Base-by-base conservation (phyloP, 2,888 invertebrate genomes). In the Bimastos eiseni region DNA sequence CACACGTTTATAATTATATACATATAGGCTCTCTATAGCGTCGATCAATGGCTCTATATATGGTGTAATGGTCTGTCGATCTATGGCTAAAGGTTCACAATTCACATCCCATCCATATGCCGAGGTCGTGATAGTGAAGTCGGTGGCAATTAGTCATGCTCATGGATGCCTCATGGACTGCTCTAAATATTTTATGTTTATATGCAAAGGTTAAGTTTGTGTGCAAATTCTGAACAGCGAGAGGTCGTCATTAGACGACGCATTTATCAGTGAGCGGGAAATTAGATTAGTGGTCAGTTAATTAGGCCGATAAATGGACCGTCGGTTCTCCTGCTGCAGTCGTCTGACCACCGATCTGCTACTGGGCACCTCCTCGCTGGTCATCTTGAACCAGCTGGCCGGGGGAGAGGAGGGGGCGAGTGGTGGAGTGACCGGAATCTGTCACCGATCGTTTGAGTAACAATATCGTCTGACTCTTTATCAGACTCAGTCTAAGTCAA, bases 241-340 rank as follows among this genome's bases (percentile, higher is more conserved):
- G n/a, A 11, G 70, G 70, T 70, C 30, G n/a, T 70, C 70, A 8
- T 70, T n/a, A 70, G 17, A 70, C n/a, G 70, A 70, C 70, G n/a
- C 36, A 86, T 86, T 86, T 34, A 86, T 86, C 37, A 11, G 37
- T 86, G 41, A 41, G 41, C 33, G 19, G 86, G 37, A 86, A 86
- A 86, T 86, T 90, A 83, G 38, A 37, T 70, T 83, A 90, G 83
- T 83, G 70, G 83, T 36, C 83, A 38, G 38, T 90, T 90, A 38
- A 89, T 89, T 70, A 70, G 49, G n/a, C 19, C 30, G 33, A 34
- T 70, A 34, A 70, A 44, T 41, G 44, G 44, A 89, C 17, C 37
- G 38, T 49, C 44, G 33, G 24, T 17, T 30, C 4, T n/a, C 30
- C 30, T 4, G 38, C 30, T 38, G 33, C 37, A 55, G 83, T 83